Conservation (phyloP, 2,113 vertebrate species). For the Fulica atra region DNA sequence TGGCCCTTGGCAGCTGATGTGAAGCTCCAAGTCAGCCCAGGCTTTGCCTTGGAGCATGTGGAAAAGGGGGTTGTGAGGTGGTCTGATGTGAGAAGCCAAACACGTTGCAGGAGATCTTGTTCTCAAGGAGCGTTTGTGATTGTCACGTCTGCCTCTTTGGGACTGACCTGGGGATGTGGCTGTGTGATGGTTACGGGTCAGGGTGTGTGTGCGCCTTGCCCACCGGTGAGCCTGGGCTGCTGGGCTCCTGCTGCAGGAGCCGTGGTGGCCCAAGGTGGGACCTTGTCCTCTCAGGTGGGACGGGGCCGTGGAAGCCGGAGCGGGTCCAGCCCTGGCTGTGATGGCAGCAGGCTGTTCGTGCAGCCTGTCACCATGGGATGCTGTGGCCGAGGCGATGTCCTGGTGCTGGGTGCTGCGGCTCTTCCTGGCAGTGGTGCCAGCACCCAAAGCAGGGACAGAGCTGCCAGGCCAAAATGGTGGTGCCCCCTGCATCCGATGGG, state of each 20-base stretch:
- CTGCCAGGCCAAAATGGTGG: not conserved
- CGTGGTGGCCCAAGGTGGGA: not conserved
- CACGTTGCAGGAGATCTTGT: not conserved
- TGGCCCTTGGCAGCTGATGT: not conserved
- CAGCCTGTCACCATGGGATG: not conserved
- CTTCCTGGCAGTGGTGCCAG: not conserved
- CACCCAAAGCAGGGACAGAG: not conserved
- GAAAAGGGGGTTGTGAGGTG: not conserved
- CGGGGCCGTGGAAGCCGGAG: not conserved
- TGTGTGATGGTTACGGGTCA: fast-evolving
- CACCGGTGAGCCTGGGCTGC: not conserved
- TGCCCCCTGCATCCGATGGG: fast-evolving
- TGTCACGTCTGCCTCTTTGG: not conserved
- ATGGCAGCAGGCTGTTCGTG: no score
- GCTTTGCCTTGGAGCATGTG: not conserved
- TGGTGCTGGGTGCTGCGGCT: not conserved
- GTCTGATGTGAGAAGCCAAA: not conserved
- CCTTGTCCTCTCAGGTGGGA: fast-evolving
- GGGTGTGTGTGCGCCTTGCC: not conserved
- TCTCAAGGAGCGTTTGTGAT: not conserved
- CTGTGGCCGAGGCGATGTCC: fast-evolving
- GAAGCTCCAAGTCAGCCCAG: fast-evolving
- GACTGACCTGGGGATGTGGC: not conserved
- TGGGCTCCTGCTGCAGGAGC: not conserved
- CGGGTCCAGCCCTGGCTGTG: fast-evolving